Evolutionary conservation across 2,888 invertebrate genomes (phyloP), one percentile per base, ranked within the genome.

Genomic region (Campoletis raptor): DNA sequence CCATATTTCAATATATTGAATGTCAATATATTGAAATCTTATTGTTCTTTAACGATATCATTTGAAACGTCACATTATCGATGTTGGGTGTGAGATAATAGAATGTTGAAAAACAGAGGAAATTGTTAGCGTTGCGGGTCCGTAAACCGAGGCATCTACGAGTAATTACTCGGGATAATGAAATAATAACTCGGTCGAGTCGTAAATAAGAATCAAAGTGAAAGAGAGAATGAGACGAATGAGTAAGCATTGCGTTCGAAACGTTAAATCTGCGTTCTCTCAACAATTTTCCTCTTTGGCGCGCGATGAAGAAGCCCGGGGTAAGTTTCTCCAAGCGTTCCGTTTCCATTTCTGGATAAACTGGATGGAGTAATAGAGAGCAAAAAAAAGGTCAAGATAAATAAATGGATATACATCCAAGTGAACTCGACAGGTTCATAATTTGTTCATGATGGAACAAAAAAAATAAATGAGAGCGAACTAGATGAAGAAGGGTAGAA

Each of bases 91-190:
- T 15, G 54, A n/a, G 37, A 9, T 57, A 30, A 52, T 54, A 21
- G 10, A 45, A 30, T 64, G 45, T 48, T 72, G 18, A 64, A 72
- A 64, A 61, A 45, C 61, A 21, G 37, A 48, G 45, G 57, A 66
- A 80, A n/a, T 70, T 24, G 42, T 67, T 12, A 21, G 45, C 24
- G 24, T 54, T 45, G 57, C 48, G 81, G 74, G 40, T 52, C 67
- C 70, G 69, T 81, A 81, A 67, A 81, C 70, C 48, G 73, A 40
- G 45, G 69, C 72, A 74, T 80, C 82, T 52, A 76, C 76, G 78
- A 85, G 86, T 81, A 88, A 89, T 89, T 90, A 89, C 85, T 87
- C 70, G 74, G 64, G 87, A 86, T 88, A 89, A 90, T 89, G 87
- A 88, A 90, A 89, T 89, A 89, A 90, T 89, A 85, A 88, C 81